Base-by-base conservation (phyloP, 1,140 invertebrate species). In the Brachystomella parvula region DNA sequence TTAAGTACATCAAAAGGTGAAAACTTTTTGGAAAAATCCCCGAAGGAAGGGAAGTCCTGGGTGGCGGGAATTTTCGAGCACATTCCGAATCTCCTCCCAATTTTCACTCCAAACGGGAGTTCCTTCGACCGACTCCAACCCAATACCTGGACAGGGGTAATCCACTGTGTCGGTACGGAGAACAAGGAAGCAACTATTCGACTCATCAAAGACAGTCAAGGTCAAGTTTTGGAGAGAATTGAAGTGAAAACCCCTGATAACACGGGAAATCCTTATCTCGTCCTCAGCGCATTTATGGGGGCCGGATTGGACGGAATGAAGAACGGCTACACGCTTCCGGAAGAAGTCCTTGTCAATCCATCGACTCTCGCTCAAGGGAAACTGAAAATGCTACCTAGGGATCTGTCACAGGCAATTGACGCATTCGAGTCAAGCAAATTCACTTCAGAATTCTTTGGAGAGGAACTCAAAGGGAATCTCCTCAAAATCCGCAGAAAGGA, bases 181-280 rank as follows among this genome's bases (percentile, higher is more conserved):
- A 53, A 53, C 21, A 53, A 26, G 49, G 49, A 53, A 26, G 49
- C 49, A 26, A 24, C 49, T 6, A 53, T 53, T 53, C 49, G 49
- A 6, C 49, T 53, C 49, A 53, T 53, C 15, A 15, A 26, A 15
- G 24, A 53, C 21, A 24, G 49, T 6, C 12, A 26, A 24, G n/a
- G n/a, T n/a, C n/a, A n/a, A n/a, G 49, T 15, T 24, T 6, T 53
- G 9, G 24, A 26, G 6, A 12, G 49, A 9, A 17, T 53, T 26
- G 49, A 53, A 26, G 9, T 53, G 12, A 53, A 53, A 24, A 6
- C 49, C 3, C 12, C 24, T 6, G 49, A 53, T 26, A 24, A 24
- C 24, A 15, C 9, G 9, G 9, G 12, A 12, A 53, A 53, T 53
- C 49, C 49, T 15, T 53, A 53, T 26, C 24, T 53, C 15, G 24